These are phyloP conservation scores for Cephus spinipes DNA, from an alignment of 2,888 invertebrate species.

Conservation along the genomic window DNA sequence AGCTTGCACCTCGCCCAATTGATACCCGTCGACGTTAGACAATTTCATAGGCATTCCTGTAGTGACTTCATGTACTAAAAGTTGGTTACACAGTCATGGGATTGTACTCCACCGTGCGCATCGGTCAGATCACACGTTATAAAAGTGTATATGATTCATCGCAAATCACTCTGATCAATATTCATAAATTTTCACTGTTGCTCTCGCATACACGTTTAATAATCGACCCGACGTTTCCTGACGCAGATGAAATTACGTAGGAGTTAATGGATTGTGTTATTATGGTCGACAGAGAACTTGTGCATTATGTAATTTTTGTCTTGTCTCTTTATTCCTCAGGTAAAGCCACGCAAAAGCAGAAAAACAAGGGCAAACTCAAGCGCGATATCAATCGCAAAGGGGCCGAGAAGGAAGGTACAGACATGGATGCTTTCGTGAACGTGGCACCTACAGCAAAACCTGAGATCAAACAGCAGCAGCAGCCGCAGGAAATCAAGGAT, in stretches of 20 bases:
- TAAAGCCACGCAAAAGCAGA: conserved; percentile 66
- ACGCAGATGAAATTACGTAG: background rate
- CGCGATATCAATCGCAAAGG: conserved; percentile 71
- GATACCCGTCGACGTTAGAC: conserved; percentile 14
- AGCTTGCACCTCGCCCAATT: conserved; percentile 36
- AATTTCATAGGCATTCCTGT: background rate
- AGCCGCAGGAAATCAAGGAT: conserved; percentile 34
- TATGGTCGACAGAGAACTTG: background rate
- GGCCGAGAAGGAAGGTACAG: conserved; percentile 72
- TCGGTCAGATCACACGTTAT: background rate
- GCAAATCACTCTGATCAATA: background rate
- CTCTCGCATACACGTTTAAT: background rate
- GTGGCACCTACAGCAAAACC: conserved; percentile 37
- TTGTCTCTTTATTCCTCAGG: conserved; percentile 35
- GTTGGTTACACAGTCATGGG: background rate
- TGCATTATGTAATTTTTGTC: background rate
- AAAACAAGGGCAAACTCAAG: conserved; percentile 68
- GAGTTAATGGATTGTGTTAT: background rate
- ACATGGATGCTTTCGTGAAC: conserved; percentile 72
- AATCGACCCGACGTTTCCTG: background rate
- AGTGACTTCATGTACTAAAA: conserved; percentile 1
- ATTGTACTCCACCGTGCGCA: background rate
- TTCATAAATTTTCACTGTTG: background rate
- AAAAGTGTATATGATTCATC: background rate
- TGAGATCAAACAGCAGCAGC: conserved; percentile 37